These are phyloP conservation scores for Chrysolina oricalcia DNA, from an alignment of 2,888 invertebrate genomes.

Conservation along the genomic window DNA sequence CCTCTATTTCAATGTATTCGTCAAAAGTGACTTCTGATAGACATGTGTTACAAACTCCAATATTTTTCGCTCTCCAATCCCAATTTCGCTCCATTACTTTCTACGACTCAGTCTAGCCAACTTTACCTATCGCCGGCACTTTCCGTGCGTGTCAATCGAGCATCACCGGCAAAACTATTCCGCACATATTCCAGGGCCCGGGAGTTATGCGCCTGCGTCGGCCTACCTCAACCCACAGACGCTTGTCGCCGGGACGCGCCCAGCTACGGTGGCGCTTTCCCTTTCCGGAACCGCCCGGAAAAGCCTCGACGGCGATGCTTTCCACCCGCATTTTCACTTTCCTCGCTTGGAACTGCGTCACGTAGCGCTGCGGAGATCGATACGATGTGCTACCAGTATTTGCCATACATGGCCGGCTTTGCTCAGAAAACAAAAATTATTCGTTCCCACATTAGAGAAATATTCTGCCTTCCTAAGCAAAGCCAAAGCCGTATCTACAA, in stretches of 20 bases:
- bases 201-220: slow-evolving; percentile 54
- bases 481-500: too few relatives aligned
- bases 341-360: slow-evolving; percentile 13
- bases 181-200: neutral
- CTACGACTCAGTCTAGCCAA: neutral
- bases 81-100: neutral
- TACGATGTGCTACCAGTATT: neutral
- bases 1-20: too few relatives aligned
- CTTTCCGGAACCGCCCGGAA: slow-evolving; percentile 58
- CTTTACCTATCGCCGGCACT: neutral
- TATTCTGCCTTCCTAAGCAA: too few relatives aligned
- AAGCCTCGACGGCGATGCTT: slow-evolving; percentile 29
- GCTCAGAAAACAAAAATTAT: too few relatives aligned
- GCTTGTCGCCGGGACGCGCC: slow-evolving; percentile 61
- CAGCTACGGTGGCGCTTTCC: slow-evolving; percentile 54
- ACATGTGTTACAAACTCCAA: too few relatives aligned
- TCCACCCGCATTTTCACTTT: slow-evolving; percentile 41
- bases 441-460: too few relatives aligned
- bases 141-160: neutral
- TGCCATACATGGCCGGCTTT: too few relatives aligned
- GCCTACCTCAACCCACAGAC: slow-evolving; percentile 67
- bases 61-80: neutral
- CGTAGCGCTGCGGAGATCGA: neutral
- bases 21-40: too few relatives aligned
- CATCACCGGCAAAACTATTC: neutral